These are phyloP conservation scores for Calyptommatus sinebrachiatus DNA, from an alignment of 2,113 vertebrate genomes.

Conservation along the genomic window DNA sequence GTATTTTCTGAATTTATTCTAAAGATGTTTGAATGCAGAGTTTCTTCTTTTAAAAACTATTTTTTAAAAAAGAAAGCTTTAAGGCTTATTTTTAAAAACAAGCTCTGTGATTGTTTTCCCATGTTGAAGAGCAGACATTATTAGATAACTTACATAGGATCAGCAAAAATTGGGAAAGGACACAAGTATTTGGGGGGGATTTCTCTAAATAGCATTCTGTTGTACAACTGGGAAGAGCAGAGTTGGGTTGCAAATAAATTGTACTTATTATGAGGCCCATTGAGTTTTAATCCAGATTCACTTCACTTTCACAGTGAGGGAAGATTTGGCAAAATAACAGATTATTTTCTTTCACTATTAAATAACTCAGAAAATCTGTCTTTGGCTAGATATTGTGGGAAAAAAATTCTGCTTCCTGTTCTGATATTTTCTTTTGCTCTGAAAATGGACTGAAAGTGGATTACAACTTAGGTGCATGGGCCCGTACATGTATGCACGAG, in stretches of 20 bases:
- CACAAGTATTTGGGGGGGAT: constrained; percentile 52
- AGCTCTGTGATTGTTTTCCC: constrained; percentile 67
- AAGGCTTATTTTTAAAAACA: constrained; percentile 71
- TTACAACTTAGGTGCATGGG: too few species aligned
- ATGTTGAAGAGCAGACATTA: constrained; percentile 66
- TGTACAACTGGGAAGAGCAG: constrained; percentile 44
- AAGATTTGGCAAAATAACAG: too few species aligned
- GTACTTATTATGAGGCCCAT: neutral
- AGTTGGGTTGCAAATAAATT: constrained; percentile 24
- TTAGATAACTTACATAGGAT: constrained; percentile 47
- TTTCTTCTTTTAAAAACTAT: constrained; percentile 76
- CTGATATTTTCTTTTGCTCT: too few species aligned
- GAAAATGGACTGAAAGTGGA: too few species aligned
- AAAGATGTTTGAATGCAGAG: constrained; percentile 68
- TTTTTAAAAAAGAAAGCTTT: constrained; percentile 68
- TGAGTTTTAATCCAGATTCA: too few species aligned
- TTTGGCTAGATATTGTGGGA: too few species aligned
- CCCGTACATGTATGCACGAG: constrained; percentile 51
- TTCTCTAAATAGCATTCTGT: constrained; percentile 50
- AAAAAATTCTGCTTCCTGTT: too few species aligned
- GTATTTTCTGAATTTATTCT: constrained; percentile 60
- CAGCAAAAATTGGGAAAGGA: constrained; percentile 9
- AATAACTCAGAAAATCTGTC: too few species aligned
- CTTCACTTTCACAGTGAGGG: too few species aligned
- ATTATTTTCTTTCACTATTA: too few species aligned